These are phyloP conservation scores for Callionymus lyra DNA, from an alignment of 2,113 vertebrate genomes.

Conservation along the genomic window DNA sequence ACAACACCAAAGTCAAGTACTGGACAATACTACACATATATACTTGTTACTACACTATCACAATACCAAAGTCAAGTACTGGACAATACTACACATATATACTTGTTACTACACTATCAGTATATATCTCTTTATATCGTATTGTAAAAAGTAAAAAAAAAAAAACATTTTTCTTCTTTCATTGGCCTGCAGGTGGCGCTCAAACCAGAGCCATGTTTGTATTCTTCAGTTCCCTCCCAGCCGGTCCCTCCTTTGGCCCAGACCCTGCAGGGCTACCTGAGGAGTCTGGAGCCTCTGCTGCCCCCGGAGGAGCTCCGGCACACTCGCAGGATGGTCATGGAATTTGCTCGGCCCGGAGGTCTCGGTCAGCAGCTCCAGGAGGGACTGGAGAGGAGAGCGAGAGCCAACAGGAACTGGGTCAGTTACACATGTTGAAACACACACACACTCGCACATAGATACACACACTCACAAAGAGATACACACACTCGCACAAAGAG, in stretches of 20 bases:
- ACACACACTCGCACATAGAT: too few species aligned
- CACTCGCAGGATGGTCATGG: slow-evolving; percentile 61
- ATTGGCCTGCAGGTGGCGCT: slow-evolving; percentile 23
- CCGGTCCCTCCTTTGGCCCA: slow-evolving; percentile 66
- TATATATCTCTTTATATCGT: background rate
- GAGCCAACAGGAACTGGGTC: slow-evolving; percentile 71
- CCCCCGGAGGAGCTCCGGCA: slow-evolving; percentile 68
- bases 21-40: too few species aligned
- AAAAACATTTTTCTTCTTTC: background rate
- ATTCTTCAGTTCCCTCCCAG: slow-evolving; percentile 59
- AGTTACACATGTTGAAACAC: slow-evolving; percentile 4
- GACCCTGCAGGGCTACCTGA: slow-evolving; percentile 68
- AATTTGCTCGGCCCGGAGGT: slow-evolving; percentile 55
- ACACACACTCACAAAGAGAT: too few species aligned
- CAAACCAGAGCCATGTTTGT: slow-evolving; percentile 41
- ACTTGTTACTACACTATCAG: too few species aligned
- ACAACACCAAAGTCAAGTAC: too few species aligned
- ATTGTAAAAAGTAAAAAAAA: background rate
- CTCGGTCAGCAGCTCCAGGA: slow-evolving; percentile 65
- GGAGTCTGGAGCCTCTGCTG: slow-evolving; percentile 69
- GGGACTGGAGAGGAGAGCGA: slow-evolving; percentile 61
- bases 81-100: too few species aligned
- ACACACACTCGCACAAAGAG: too few species aligned
- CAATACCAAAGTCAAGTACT: too few species aligned
- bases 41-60: too few species aligned